Evolutionary conservation across 2,797 vertebrate genomes (phyloP), one percentile per base, ranked within the genome.

Genomic region (Tadarida brasiliensis): DNA sequence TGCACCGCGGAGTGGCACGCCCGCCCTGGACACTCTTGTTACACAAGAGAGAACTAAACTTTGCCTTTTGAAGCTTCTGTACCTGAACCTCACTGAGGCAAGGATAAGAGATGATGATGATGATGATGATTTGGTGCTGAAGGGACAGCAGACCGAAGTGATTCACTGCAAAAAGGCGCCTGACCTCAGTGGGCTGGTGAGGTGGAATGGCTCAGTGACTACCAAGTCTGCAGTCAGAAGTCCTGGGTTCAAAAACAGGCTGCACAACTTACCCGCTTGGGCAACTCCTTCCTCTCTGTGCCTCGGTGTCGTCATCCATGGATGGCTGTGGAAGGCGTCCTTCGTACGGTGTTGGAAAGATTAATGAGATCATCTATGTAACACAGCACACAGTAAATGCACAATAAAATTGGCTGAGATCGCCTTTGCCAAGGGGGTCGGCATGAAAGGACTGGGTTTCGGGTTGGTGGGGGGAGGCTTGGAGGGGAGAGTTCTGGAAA

Each of bases 301-400:
- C 39, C 39, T 44, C 5, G 39, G 39, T 44, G 5, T 44, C 7
- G 39, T 44, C 39, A n/a, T 4, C 83, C 8, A 11, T 22, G 26
- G 54, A 65, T 11, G 8, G 22, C 44, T 61, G 2, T 0, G 28
- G 78, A 59, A 39, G 70, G 51, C 28, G 1, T 5, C 47, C 63
- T 47, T 44, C 28, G 11, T 4, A 44, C 0, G 28, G 14, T 8
- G 15, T 30, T 56, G 3, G 16, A 22, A 70, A 61, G 70, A 44
- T 35, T 39, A 30, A 35, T 26, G 33, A 65, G 30, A 22, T 35
- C 26, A 54, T 54, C 51, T 15, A 3, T 8, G 11, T 56, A 2
- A 33, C 16, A 2, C 12, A 19, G 28, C 26, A 0, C 4, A 0
- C 5, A 14, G 14, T 54, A n/a, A 70, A 49, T 5, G 30, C 24